Base-by-base conservation (phyloP, 2,113 vertebrate genomes). In the Baryphthengus martii region DNA sequence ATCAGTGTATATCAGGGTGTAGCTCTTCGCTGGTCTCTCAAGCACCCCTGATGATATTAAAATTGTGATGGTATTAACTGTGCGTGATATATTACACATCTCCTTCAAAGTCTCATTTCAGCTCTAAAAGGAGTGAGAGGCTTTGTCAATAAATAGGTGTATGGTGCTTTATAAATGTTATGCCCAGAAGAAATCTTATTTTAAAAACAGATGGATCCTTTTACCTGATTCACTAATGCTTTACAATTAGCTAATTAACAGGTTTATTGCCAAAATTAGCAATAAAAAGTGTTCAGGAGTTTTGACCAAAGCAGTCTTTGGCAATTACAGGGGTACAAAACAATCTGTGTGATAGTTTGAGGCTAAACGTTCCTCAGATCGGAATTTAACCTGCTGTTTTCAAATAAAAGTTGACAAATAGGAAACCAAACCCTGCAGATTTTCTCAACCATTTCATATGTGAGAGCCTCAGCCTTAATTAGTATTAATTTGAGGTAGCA, bases 171-270 rank as follows among this genome's bases (percentile, higher is more conserved):
- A 92, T 91, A 96, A 97, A 96, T 93, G 89, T 94, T 96, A 97
- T 98, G 97, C 98, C 97, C 96, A 97, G 97, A 97, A 98, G 98
- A 98, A 94, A 97, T 97, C 70, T 93, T 97, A 93, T 95, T 97
- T 97, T 97, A 96, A 96, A 98, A 98, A 97, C 98, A 98, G 98
- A 98, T 98, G 98, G 97, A 97, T 97, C 96, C 91, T 97, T 98
- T 98, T 98, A 96, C 97, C 98, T 96, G 94, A 96, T 97, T 98
- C 98, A 97, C 96, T 98, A 98, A 98, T 96, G 97, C 97, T 98
- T 98, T 98, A 97, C 93, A 98, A 98, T 97, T 98, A 98, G 97
- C 97, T 97, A 98, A 98, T 98, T 98, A 98, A 97, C 97, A 98
- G 97, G 96, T 98, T 98, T 98, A 98, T 98, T 97, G 96, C 96